Evolutionary conservation across 2,113 vertebrate genomes (phyloP), one percentile per base, ranked within the genome.

Genomic region (Genyomyrus donnyi): DNA sequence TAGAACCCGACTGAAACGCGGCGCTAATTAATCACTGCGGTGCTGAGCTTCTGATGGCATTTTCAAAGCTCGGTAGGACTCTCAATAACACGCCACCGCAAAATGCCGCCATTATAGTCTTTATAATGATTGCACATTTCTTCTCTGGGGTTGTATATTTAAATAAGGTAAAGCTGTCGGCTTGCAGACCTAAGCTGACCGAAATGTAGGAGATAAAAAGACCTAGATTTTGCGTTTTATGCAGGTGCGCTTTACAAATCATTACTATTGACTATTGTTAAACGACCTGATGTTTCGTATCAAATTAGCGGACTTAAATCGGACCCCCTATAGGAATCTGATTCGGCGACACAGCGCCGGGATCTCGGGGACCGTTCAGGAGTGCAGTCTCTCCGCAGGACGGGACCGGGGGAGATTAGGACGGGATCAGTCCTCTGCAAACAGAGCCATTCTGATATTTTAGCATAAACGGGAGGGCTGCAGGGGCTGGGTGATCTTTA

Each of bases 1-100:
- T 93, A 94, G 94, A 96, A 15, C 31, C 31, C 84, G 13, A 46
- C 5, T 21, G 84, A 27, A 93, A 88, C 93, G 89, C 91, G 91
- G 0, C 88, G 56, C 96, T 94, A 95, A 97, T 97, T 96, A 97
- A 97, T 96, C 96, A 97, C 96, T 85, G 80, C 88, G 90, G 62
- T 90, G 93, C 92, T 91, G 95, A 92, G 94, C 95, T 94, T 96
- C 96, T 96, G 96, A 96, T 93, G 95, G 93, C 89, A 92, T 92
- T 95, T 87, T 96, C 93, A 94, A 93, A 94, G 93, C 92, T 94
- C 94, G 94, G 95, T 94, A 93, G 91, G 90, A 93, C 94, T 95
- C 95, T 96, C 96, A 27, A 95, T 89, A 77, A 39, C 88, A 77
- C n/a, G 5, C 4, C 45, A n/a, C 0, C 84, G 2, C 46, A 24